Conservation (phyloP, 2,113 vertebrate genomes). For the Tachysurus vachellii region DNA sequence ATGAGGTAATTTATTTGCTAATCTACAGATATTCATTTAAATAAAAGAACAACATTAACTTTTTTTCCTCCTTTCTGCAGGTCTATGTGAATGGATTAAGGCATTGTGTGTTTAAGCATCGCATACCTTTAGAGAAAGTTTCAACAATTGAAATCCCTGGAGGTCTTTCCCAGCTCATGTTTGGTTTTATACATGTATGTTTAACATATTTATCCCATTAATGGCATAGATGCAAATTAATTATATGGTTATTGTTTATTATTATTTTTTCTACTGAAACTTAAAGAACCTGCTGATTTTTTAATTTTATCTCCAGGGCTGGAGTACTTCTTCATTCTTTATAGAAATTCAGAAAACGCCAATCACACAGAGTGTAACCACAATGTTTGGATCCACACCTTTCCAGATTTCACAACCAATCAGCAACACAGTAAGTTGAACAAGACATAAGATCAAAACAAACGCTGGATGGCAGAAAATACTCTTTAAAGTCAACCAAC, state of each 20-base stretch:
- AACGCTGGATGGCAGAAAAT: too few species aligned
- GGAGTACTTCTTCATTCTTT: background rate
- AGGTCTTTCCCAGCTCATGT: background rate
- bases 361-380: background rate
- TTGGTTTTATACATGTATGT: background rate
- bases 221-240: background rate
- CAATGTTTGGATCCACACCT: background rate
- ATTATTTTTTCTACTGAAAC: background rate
- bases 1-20: constrained; percentile 24
- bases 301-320: background rate
- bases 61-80: background rate
- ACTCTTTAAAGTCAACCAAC: too few species aligned
- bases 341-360: background rate
- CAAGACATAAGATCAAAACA: too few species aligned
- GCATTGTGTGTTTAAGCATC: constrained; percentile 10
- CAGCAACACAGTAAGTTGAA: background rate
- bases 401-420: constrained; percentile 6
- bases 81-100: background rate
- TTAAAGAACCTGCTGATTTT: background rate
- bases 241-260: background rate
- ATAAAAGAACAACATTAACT: background rate
- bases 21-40: background rate
- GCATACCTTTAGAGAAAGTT: constrained; percentile 17
- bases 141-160: background rate
- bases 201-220: background rate